These are phyloP conservation scores for Melitaea athalia DNA, from an alignment of 2,888 invertebrate genomes.

Conservation along the genomic window DNA sequence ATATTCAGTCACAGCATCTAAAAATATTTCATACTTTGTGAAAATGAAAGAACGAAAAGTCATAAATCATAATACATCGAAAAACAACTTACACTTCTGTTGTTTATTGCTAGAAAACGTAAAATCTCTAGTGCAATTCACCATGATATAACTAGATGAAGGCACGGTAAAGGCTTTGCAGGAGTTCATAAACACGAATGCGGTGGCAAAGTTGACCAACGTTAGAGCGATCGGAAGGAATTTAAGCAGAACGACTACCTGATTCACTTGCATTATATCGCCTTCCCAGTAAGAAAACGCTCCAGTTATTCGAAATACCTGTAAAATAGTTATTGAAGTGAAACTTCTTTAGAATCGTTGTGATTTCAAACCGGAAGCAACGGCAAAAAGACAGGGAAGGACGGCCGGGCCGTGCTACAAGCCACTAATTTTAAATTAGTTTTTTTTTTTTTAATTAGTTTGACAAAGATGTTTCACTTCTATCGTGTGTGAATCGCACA, in stretches of 20 bases:
- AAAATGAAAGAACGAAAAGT: not conserved
- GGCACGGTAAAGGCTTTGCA: constrained; percentile 51
- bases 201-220: constrained; percentile 65
- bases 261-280: constrained; percentile 68
- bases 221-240: constrained; percentile 67
- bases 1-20: constrained; percentile 66
- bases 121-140: constrained; percentile 59
- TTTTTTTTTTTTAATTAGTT: too few relatives aligned
- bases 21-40: constrained; percentile 31
- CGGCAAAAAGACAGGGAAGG: too few relatives aligned
- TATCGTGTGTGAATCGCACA: too few relatives aligned
- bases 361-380: too few relatives aligned
- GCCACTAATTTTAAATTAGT: too few relatives aligned
- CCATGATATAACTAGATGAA: constrained; percentile 47
- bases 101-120: constrained; percentile 45
- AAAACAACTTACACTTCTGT: constrained; percentile 51
- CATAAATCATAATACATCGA: not conserved
- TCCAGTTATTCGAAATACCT: constrained; percentile 69
- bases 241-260: constrained; percentile 64
- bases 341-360: too few relatives aligned
- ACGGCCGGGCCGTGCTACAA: too few relatives aligned
- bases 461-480: too few relatives aligned
- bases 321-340: constrained; percentile 38
- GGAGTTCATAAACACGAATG: constrained; percentile 61
- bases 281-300: constrained; percentile 69